These are phyloP conservation scores for Mamestra configurata DNA, from an alignment of 1,140 invertebrate species.

Conservation along the genomic window DNA sequence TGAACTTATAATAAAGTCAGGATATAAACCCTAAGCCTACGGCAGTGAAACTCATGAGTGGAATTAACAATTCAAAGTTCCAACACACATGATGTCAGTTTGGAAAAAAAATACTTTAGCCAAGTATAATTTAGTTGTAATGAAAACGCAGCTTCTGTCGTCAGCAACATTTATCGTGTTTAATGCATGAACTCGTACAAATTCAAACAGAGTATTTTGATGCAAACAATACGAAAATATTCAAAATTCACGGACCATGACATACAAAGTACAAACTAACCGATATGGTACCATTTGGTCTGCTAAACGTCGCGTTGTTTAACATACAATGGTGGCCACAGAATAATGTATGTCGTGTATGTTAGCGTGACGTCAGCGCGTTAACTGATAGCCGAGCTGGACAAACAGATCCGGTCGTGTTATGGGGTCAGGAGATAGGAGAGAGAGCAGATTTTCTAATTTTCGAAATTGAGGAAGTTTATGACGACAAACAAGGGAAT, in stretches of 20 bases:
- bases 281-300: constrained; percentile 47
- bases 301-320: constrained; percentile 27
- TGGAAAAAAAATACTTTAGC: neutral
- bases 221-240: constrained; percentile 34
- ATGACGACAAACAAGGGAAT: neutral
- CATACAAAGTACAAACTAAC: constrained; percentile 38
- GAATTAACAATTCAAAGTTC: neutral
- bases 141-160: neutral
- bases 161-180: neutral
- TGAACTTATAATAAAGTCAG: constrained; percentile 15
- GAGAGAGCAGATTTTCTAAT: constrained; percentile 25
- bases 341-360: constrained; percentile 39
- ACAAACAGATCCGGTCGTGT: constrained; percentile 30
- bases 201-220: constrained; percentile 18
- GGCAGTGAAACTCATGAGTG: neutral
- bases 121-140: constrained; percentile 9
- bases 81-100: neutral
- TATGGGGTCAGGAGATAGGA: constrained; percentile 24
- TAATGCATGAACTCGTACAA: constrained; percentile 16
- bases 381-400: constrained; percentile 22
- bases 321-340: constrained; percentile 48
- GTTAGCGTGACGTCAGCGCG: constrained; percentile 26
- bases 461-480: neutral
- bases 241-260: constrained; percentile 44
- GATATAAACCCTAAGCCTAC: neutral